phyloP scores from a whole-genome alignment of 1,140 invertebrate genomes.

The Sipha flava region DNA sequence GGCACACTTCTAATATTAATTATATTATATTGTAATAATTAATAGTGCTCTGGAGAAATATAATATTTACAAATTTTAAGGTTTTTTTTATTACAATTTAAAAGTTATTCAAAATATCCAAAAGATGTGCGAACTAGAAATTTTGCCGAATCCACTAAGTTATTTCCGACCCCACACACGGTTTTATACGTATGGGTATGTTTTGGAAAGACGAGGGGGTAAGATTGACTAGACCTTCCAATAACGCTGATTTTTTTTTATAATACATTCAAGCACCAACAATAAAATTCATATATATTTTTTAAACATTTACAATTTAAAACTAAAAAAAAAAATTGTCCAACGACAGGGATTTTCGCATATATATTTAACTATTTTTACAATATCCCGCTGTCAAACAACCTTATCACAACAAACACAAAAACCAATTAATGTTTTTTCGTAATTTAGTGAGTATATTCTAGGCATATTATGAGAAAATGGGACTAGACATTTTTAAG shows the following conservation, averaged over 20 bases:
- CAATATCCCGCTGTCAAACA: neutral
- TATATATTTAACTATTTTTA: neutral
- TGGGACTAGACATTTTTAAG: too few species aligned
- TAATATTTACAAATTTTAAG: too few species aligned
- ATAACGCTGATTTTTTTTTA: neutral
- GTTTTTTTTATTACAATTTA: too few species aligned
- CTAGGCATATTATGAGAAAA: too few species aligned
- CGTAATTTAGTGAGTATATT: neutral
- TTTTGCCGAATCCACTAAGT: too few species aligned
- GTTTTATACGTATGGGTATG: neutral
- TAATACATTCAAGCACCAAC: slow-evolving; percentile 18
- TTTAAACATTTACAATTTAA: neutral
- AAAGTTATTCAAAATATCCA: too few species aligned
- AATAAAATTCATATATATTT: neutral
- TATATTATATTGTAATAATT: neutral
- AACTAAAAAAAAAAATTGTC: neutral
- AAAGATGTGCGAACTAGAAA: too few species aligned
- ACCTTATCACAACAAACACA: slow-evolving; percentile 16
- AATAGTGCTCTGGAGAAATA: neutral
- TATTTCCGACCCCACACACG: too few species aligned
- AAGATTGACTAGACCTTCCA: slow-evolving; percentile 16
- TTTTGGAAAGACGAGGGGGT: neutral
- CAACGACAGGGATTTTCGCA: neutral
- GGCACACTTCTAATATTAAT: too few species aligned
- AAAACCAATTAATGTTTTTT: neutral